phyloP scores from a whole-genome alignment of 2,113 vertebrate species.

The Chloroceryle aenea region DNA sequence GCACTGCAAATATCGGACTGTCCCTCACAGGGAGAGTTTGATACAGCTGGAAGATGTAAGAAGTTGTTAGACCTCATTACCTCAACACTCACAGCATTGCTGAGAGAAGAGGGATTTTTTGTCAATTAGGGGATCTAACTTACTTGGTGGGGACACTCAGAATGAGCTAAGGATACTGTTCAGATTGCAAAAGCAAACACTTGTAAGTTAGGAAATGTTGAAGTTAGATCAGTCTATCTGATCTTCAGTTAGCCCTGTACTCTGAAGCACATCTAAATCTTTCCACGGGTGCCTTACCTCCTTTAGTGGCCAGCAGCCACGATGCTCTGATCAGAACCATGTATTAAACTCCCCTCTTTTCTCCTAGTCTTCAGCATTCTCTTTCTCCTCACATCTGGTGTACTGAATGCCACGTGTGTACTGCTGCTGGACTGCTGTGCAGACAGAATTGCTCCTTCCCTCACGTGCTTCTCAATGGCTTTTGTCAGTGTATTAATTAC shows the following conservation, averaged over 20 bases:
- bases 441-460: neutral
- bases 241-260: neutral
- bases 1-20: neutral
- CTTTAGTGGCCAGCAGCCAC: neutral
- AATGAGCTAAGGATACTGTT: neutral
- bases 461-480: neutral
- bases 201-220: neutral
- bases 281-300: neutral
- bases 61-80: neutral
- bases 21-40: neutral
- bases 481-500: neutral
- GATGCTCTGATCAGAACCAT: neutral
- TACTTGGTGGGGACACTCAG: neutral
- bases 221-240: neutral
- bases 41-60: neutral
- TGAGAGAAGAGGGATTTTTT: neutral
- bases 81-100: neutral
- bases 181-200: neutral
- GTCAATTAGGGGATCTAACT: neutral
- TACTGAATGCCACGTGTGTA: neutral
- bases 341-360: accelerated
- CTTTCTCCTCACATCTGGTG: neutral
- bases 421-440: neutral
- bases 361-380: neutral
- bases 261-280: neutral